phyloP scores from a whole-genome alignment of 2,888 invertebrate genomes.

The Epicampocera succincta region DNA sequence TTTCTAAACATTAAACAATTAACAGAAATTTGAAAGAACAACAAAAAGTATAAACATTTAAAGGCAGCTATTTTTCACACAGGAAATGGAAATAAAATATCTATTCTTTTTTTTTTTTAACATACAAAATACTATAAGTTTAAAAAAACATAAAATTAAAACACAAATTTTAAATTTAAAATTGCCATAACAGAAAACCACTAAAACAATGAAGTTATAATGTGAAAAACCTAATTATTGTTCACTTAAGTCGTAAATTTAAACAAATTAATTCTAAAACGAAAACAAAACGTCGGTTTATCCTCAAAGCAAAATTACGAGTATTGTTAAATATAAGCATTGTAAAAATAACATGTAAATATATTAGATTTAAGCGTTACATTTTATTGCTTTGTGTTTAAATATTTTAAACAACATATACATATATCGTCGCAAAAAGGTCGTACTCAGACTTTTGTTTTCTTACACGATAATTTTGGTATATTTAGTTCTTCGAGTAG shows the following conservation, averaged over 20 bases:
- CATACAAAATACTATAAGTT: slow-evolving; percentile 28
- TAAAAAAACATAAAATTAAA: slow-evolving; percentile 16
- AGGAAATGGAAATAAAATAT: slow-evolving; percentile 3
- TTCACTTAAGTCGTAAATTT: background rate
- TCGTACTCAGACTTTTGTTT: no score
- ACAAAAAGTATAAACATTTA: slow-evolving; percentile 48
- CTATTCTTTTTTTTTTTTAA: slow-evolving; percentile 11
- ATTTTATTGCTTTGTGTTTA: background rate
- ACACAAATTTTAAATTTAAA: slow-evolving; percentile 15
- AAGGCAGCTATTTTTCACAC: slow-evolving; percentile 70
- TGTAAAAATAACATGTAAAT: slow-evolving; percentile 10
- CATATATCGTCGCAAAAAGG: no score
- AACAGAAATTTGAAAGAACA: slow-evolving; percentile 7
- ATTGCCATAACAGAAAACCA: background rate
- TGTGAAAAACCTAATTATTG: background rate
- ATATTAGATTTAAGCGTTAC: background rate
- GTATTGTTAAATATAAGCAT: no score
- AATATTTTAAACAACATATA: no score
- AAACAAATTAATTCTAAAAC: no score
- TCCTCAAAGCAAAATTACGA: no score
- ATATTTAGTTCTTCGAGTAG: no score
- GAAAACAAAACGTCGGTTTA: background rate
- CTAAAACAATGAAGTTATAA: slow-evolving; percentile 6
- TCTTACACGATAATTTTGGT: no score
- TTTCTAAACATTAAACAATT: slow-evolving; percentile 54